Evolutionary conservation across 2,113 vertebrate genomes (phyloP), one percentile per base, ranked within the genome.

Genomic region (Hydrolagus affinis): DNA sequence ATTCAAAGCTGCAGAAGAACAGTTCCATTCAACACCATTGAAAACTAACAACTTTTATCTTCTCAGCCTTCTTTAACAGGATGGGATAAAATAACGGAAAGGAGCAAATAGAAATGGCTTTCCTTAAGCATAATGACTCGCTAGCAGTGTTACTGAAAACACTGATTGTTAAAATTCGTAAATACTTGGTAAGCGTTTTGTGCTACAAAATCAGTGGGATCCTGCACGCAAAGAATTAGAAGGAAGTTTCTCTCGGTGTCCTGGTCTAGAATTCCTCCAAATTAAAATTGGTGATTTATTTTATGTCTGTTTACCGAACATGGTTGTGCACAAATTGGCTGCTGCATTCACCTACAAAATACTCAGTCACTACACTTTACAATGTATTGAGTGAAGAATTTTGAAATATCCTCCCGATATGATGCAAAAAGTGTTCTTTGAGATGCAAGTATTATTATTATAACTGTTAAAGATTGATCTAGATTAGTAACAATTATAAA

Each of bases 1-100:
- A 97, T 96, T 94, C 94, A 95, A 93, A 94, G 94, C 93, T 91
- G 93, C 93, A 90, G 90, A 91, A 94, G 94, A 95, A 93, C 90
- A 90, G 90, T 93, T 95, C 94, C 94, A 90, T 86, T 86, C 93
- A 89, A 91, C 92, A 93, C 94, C 94, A 94, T 94, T 93, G 92
- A 85, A 89, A 44, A 95, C 93, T 95, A 94, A 91, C 91, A 90
- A 91, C 93, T 86, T 85, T 11, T 66, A 28, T 83, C 78, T 83
- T 66, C 60, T 83, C 78, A 66, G 32, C 64, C 23, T 83, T 64
- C 64, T 32, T 68, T 83, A 28, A 83, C 62, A 83, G 59, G 66
- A 23, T n/a, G 76, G 66, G 66, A 83, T 30, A 44, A 44, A 44
- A 32, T 83, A 28, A 83, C 11, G 62, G 66, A 68, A 28, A 62